Conservation (phyloP, 2,888 invertebrate species). For the Sericinus montela region DNA sequence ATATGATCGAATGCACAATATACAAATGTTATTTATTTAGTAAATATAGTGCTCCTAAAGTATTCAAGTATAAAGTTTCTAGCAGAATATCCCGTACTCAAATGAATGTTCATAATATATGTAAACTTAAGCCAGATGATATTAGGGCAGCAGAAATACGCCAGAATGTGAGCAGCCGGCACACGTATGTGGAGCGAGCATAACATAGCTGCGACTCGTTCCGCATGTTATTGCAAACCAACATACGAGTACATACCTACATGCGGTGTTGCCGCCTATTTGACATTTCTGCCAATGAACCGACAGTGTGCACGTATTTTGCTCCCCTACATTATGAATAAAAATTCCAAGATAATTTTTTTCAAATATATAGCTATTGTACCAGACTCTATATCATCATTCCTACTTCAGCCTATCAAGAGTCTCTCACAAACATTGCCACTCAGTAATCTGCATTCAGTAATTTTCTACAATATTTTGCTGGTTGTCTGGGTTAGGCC, state of each 20-base stretch:
- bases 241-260: no score
- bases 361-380: no score
- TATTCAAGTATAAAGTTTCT: background rate
- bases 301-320: slow-evolving; percentile 44
- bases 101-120: slow-evolving; percentile 8
- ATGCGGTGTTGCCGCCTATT: slow-evolving; percentile 53
- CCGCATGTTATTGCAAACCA: slow-evolving; percentile 78
- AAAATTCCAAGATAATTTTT: no score
- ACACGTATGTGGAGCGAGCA: slow-evolving; percentile 58
- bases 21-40: no score
- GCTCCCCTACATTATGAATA: no score
- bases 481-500: no score
- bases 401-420: no score
- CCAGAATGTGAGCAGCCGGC: slow-evolving; percentile 68
- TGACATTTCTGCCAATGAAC: slow-evolving; percentile 77
- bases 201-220: slow-evolving; percentile 73
- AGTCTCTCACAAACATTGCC: no score
- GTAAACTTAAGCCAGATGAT: slow-evolving; percentile 25
- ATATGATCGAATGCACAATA: no score
- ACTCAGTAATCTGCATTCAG: no score
- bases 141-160: slow-evolving; percentile 66
- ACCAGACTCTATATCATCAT: no score
- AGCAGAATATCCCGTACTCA: background rate
- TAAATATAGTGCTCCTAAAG: background rate
- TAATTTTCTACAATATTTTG: no score